Evolutionary conservation across 2,797 vertebrate genomes (phyloP), one percentile per base, ranked within the genome.

Genomic region (Labroides dimidiatus): DNA sequence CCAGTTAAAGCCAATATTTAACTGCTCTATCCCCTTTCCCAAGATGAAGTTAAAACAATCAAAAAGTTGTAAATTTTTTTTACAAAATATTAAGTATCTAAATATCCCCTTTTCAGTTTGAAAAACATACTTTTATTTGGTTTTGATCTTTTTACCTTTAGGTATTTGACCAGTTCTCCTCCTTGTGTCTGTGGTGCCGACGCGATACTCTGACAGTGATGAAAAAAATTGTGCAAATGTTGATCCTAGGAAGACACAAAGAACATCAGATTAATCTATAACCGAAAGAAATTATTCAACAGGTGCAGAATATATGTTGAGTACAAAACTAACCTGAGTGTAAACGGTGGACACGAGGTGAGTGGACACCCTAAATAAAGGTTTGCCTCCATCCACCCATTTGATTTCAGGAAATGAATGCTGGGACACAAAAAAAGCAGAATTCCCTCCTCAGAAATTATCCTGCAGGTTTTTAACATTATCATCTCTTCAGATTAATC

Each of bases 151-250:
- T 27, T 80, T 94, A 99, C 98, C 96, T 99, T 99, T 64, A 99
- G 96, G 86, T 96, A 99, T 88, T 99, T 99, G 52, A 99, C 96
- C 77, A 99, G 95, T 48, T 98, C 96, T 59, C 91, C 95, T 84
- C 95, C 97, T 50, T 95, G 89, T 39, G 91, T 92, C 73, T 93
- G 95, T 17, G 91, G 91, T 64, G 92, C 92, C 1, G 94, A 94
- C 37, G 94, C 92, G 0, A 91, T 92, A 91, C 91, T 95, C 88
- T 98, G 96, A 91, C 95, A 97, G 91, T 98, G 97, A 75, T 97
- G 94, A 87, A 99, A 99, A 88, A 99, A 99, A 87, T 99, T 99
- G 92, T 99, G 96, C 86, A 99, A 94, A 87, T 99, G 98, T 77
- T 98, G 98, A 91, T 99, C 98, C 98, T 99, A 1, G 24, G 56